Evolutionary conservation across 2,888 invertebrate genomes (phyloP).

Genomic region (Hypercompe scribonia): DNA sequence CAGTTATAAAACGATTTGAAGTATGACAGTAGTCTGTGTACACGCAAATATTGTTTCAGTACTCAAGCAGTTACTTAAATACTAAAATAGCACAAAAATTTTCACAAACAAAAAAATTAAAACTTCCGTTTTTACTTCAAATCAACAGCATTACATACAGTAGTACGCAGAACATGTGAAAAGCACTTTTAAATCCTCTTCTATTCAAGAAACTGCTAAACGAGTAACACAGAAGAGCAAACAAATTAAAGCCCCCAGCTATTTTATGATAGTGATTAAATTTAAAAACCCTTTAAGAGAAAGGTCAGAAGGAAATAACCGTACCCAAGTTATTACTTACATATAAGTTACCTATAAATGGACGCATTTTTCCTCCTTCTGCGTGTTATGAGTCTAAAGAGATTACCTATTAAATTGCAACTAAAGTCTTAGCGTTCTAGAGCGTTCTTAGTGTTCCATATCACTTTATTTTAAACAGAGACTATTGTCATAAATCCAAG

Average conservation of each 20-base stretch:
- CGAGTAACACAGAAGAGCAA: not conserved
- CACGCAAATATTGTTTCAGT: not conserved
- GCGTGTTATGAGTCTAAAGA: constrained; percentile 4
- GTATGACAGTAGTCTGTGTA: too few relatives aligned
- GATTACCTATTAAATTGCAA: constrained; percentile 6
- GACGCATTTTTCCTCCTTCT: constrained; percentile 1
- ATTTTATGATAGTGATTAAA: constrained; percentile 16
- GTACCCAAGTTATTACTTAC: constrained; percentile 12
- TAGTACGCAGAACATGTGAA: not conserved
- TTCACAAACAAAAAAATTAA: too few relatives aligned
- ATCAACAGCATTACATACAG: too few relatives aligned
- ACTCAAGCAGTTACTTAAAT: not conserved
- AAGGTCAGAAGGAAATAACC: constrained; percentile 11
- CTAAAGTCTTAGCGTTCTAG: not conserved
- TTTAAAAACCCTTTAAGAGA: not conserved
- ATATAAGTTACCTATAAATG: constrained; percentile 18
- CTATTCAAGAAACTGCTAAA: not conserved
- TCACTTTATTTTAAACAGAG: not conserved
- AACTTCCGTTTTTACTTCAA: too few relatives aligned
- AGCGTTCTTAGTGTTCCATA: not conserved
- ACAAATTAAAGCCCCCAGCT: not conserved
- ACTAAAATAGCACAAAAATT: too few relatives aligned
- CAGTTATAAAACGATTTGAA: not conserved
- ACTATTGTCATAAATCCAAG: not conserved
- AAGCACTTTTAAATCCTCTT: not conserved